phyloP scores from a whole-genome alignment of 2,797 vertebrate genomes.

The Onychomys leucogaster region DNA sequence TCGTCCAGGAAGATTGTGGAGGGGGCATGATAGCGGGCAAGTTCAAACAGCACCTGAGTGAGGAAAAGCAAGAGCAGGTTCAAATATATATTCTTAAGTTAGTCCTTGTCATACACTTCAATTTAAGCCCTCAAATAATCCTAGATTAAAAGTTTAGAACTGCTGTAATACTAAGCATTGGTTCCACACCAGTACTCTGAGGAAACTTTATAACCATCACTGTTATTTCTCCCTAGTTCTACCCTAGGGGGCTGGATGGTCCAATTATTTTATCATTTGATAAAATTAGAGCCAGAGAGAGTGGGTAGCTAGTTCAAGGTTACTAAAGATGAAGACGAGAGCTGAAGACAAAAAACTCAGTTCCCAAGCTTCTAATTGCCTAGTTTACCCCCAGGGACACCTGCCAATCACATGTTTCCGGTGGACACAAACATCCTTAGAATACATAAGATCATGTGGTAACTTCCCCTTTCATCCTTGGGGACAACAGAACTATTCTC shows the following conservation, averaged over 20 bases:
- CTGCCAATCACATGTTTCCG: neutral
- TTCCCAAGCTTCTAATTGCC: neutral
- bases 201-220: constrained; percentile 32
- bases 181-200: neutral
- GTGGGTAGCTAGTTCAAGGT: constrained; percentile 42
- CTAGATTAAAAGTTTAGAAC: constrained; percentile 44
- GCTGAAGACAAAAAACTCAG: constrained; percentile 38
- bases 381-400: neutral
- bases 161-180: neutral
- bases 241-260: constrained; percentile 14
- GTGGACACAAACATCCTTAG: neutral
- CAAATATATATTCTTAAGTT: neutral
- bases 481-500: neutral
- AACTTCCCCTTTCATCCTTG: neutral
- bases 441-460: neutral
- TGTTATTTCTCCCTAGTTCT: constrained; percentile 28
- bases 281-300: constrained; percentile 64
- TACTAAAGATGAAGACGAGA: neutral
- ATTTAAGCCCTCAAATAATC: constrained; percentile 38
- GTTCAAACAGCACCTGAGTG: constrained; percentile 95
- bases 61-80: constrained; percentile 50
- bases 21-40: constrained; percentile 96
- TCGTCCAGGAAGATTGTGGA: constrained; percentile 99
- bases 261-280: constrained; percentile 60
- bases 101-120: constrained; percentile 16